Conservation (phyloP, 2,113 vertebrate species). For the Pseudopipra pipra region DNA sequence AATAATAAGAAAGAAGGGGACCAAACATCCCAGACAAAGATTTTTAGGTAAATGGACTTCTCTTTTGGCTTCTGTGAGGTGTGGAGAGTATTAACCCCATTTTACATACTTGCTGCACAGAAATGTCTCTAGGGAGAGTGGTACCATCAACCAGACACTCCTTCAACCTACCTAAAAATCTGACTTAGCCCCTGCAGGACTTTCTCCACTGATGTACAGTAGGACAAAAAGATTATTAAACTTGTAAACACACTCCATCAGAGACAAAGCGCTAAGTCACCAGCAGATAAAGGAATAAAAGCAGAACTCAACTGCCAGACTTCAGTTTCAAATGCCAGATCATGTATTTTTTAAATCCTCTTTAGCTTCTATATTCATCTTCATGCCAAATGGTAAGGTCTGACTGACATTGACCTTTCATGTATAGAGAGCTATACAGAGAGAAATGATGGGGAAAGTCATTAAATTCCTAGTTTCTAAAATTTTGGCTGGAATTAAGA, state of each 20-base stretch:
- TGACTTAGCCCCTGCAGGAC: neutral
- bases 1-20: neutral
- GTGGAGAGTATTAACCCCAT: neutral
- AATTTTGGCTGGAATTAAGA: neutral
- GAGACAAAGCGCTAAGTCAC: neutral
- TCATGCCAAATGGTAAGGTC: conserved; percentile 35
- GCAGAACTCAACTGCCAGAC: neutral
- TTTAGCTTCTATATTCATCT: conserved; percentile 59
- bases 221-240: neutral
- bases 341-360: conserved; percentile 65
- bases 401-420: conserved; percentile 49
- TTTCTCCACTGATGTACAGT: neutral
- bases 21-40: neutral
- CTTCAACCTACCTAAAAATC: neutral
- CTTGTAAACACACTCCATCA: neutral
- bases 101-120: neutral
- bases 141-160: neutral
- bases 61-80: neutral
- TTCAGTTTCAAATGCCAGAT: conserved; percentile 34
- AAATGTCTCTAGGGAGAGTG: neutral
- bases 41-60: neutral
- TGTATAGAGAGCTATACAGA: neutral
- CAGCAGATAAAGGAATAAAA: conserved; percentile 24
- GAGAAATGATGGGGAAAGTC: conserved; percentile 2
- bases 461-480: conserved; percentile 24